phyloP scores from a whole-genome alignment of 2,797 vertebrate species.

The Galagoides demidoff region DNA sequence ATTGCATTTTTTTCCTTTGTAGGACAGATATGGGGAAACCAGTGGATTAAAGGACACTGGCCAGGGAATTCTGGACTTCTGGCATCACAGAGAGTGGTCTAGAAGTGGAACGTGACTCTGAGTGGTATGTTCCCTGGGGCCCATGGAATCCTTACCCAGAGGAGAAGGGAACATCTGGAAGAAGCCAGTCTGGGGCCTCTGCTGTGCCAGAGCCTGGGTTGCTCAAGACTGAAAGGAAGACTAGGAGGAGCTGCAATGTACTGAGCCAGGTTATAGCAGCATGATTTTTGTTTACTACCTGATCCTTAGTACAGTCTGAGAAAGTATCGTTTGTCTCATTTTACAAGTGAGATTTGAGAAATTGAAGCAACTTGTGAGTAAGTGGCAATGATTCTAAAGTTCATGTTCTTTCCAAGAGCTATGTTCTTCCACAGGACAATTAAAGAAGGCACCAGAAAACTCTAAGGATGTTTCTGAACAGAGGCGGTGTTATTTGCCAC shows the following conservation, averaged over 20 bases:
- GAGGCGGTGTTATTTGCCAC: neutral
- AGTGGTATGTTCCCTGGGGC: neutral
- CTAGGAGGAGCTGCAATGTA: neutral
- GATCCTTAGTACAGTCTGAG: neutral
- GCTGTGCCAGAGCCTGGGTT: neutral
- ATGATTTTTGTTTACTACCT: neutral
- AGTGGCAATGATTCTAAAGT: neutral
- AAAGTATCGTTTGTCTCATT: neutral
- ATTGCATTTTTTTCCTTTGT: neutral
- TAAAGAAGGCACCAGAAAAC: conserved; percentile 5
- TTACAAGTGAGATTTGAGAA: neutral
- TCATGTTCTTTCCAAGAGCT: neutral
- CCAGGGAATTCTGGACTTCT: neutral
- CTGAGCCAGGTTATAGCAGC: neutral
- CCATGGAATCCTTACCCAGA: neutral
- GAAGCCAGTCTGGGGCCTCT: neutral
- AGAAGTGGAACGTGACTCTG: neutral
- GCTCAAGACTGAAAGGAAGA: neutral
- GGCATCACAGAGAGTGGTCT: neutral
- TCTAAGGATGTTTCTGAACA: neutral
- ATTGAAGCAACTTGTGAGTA: neutral
- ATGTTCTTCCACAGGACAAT: neutral
- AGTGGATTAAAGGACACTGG: neutral
- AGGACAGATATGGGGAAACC: neutral
- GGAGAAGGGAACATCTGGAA: neutral